Evolutionary conservation across 2,797 vertebrate genomes (phyloP).

Genomic region (Nyctibius grandis): DNA sequence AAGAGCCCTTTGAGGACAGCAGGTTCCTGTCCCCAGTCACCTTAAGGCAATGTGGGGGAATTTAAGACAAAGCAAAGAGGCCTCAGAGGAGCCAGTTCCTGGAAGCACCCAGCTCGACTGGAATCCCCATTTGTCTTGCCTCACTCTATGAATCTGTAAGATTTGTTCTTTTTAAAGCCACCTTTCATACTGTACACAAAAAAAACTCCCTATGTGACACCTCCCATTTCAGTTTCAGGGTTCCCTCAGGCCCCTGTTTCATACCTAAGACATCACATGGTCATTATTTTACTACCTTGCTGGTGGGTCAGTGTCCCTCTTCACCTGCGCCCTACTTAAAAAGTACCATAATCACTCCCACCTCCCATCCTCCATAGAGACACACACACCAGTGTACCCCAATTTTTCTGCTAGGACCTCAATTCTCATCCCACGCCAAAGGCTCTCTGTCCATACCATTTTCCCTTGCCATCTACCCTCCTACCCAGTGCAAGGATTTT

Average conservation of each 20-base stretch:
- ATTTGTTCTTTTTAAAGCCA: not conserved
- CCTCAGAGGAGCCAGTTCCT: not conserved
- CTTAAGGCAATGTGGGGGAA: not conserved
- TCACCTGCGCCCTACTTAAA: not conserved
- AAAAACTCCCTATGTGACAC: not conserved
- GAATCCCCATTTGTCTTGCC: not conserved
- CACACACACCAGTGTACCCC: rapidly evolving
- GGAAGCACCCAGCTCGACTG: not conserved
- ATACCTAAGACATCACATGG: not conserved
- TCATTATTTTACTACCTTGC: not conserved
- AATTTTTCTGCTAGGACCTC: not conserved
- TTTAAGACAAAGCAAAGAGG: not conserved
- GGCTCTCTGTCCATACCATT: not conserved
- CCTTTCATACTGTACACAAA: not conserved
- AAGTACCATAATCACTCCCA: not conserved
- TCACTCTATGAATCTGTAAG: not conserved
- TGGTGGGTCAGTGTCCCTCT: not conserved
- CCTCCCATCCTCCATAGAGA: not conserved
- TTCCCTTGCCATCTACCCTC: not conserved
- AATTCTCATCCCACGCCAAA: not conserved
- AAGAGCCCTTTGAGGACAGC: not conserved
- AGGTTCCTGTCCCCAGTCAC: not conserved
- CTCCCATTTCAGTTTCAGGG: not conserved
- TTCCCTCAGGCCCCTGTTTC: not conserved
- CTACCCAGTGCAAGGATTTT: not conserved